Evolutionary conservation across 2,888 invertebrate genomes (phyloP).

Genomic region (Belgica antarctica): DNA sequence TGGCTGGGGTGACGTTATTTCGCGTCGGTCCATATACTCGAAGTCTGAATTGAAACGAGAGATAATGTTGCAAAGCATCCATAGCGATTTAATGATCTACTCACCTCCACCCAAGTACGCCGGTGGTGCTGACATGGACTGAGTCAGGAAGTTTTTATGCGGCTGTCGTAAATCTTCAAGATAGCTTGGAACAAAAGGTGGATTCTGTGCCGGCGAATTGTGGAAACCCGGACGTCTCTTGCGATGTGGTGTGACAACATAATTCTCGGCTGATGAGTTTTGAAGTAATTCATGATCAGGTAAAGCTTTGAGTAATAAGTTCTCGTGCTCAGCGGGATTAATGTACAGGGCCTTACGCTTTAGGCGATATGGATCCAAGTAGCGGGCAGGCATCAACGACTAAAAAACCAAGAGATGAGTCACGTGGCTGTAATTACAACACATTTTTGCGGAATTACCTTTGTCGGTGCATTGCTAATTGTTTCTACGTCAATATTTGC

Average conservation of each 20-base stretch:
- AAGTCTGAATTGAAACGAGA: conserved; percentile 29
- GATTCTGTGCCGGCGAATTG: conserved; percentile 82
- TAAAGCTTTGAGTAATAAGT: conserved; percentile 53
- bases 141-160: conserved; percentile 55
- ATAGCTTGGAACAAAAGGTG: conserved; percentile 78
- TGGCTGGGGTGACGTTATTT: conserved; percentile 48
- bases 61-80: conserved; percentile 10
- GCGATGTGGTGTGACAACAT: conserved; percentile 82
- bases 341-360: conserved; percentile 65
- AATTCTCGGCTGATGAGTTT: conserved; percentile 74
- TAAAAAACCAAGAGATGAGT: conserved; percentile 21
- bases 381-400: conserved; percentile 51
- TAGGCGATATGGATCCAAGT: conserved; percentile 54
- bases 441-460: conserved; percentile 47
- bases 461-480: conserved; percentile 55
- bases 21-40: conserved; percentile 35
- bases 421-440: background rate
- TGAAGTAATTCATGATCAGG: conserved; percentile 70
- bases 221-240: conserved; percentile 84
- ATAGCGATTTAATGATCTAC: background rate
- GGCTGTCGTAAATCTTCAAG: conserved; percentile 70
- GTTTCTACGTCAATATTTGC: conserved; percentile 60
- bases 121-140: conserved; percentile 72
- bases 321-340: conserved; percentile 68
- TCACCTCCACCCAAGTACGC: conserved; percentile 51